Conservation (phyloP, 2,888 invertebrate genomes). For the Pollenia labialis region DNA sequence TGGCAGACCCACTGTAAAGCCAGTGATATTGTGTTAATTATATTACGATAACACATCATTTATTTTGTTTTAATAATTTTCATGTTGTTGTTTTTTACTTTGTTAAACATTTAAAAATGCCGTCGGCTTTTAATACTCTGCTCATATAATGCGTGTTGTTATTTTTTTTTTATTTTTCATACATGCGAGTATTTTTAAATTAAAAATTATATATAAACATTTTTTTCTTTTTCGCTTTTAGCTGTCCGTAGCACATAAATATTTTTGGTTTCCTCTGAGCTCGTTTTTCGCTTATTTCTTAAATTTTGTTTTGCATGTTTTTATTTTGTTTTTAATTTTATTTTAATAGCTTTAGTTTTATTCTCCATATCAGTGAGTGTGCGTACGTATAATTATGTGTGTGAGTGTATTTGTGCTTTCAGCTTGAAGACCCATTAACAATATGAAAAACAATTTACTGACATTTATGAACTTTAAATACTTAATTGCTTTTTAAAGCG, state of each 20-base stretch:
- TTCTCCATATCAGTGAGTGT: neutral
- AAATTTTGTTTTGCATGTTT: slow-evolving; percentile 7
- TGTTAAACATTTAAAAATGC: slow-evolving; percentile 57
- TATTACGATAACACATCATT: slow-evolving; percentile 61
- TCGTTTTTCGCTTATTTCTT: neutral
- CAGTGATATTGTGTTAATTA: slow-evolving; percentile 60
- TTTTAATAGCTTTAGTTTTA: slow-evolving; percentile 17
- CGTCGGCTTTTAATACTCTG: slow-evolving; percentile 48
- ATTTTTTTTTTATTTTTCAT: neutral
- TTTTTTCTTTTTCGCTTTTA: slow-evolving; percentile 1
- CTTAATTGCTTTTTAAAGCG: slow-evolving; percentile 72
- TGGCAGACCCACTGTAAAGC: neutral
- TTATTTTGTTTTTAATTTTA: slow-evolving; percentile 25
- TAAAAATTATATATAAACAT: neutral
- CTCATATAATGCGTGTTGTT: slow-evolving; percentile 12
- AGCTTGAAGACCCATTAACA: slow-evolving; percentile 63
- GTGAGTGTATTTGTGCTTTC: slow-evolving; percentile 13
- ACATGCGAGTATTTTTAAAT: slow-evolving; percentile 2
- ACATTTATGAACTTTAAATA: slow-evolving; percentile 73
- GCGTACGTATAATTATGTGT: neutral
- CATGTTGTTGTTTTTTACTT: slow-evolving; percentile 11
- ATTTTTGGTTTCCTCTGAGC: neutral
- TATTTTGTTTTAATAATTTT: slow-evolving; percentile 39
- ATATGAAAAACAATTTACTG: slow-evolving; percentile 68
- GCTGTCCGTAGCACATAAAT: neutral